These are phyloP conservation scores for Drosophila biarmipes DNA, from an alignment of 1,140 invertebrate genomes.

Conservation along the genomic window DNA sequence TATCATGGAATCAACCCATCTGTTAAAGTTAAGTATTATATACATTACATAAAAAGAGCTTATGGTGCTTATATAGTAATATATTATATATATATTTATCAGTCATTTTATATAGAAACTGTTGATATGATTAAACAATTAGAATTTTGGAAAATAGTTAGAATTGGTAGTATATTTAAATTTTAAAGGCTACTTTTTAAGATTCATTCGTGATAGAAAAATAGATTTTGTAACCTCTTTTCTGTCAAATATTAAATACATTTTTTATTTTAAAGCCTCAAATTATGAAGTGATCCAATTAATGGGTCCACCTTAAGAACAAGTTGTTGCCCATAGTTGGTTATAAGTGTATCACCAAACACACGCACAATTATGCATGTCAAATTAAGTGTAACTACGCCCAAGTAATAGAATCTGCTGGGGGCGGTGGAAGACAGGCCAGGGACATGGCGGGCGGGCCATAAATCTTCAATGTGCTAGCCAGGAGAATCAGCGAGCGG, in stretches of 20 bases:
- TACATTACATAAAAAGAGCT: too few relatives aligned
- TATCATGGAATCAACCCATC: background rate
- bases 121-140: too few relatives aligned
- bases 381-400: conserved; percentile 73
- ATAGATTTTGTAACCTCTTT: background rate
- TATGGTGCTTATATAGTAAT: too few relatives aligned
- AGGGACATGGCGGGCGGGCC: conserved; percentile 41
- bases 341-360: conserved; percentile 42
- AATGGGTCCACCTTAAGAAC: background rate
- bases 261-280: background rate
- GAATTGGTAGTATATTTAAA: too few relatives aligned
- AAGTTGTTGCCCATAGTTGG: conserved; percentile 17
- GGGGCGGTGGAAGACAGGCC: conserved; percentile 9
- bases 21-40: too few relatives aligned
- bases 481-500: conserved; percentile 61
- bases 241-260: background rate
- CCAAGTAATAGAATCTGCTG: conserved; percentile 45
- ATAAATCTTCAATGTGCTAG: conserved; percentile 68
- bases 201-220: too few relatives aligned
- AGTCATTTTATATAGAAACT: too few relatives aligned
- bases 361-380: conserved; percentile 76
- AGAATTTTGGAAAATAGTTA: too few relatives aligned
- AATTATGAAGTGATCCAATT: background rate
- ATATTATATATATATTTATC: too few relatives aligned
- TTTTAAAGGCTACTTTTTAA: too few relatives aligned